These are phyloP conservation scores for Amphipyra tragopoginis DNA, from an alignment of 2,888 invertebrate genomes.

Conservation along the genomic window DNA sequence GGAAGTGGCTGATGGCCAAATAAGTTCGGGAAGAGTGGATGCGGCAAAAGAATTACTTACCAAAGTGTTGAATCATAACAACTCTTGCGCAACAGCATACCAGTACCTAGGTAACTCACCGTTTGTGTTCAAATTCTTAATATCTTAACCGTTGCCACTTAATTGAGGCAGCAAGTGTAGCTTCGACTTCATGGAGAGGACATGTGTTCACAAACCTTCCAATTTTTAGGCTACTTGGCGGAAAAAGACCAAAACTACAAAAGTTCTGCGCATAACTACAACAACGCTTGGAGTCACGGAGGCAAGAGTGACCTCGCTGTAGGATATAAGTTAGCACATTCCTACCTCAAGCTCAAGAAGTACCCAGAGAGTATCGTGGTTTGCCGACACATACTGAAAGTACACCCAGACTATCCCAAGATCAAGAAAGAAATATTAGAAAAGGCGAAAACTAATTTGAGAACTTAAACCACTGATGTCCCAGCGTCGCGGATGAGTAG, in stretches of 20 bases:
- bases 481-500: too few relatives aligned
- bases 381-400: constrained; percentile 94
- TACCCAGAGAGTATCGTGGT: constrained; percentile 97
- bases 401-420: constrained; percentile 96
- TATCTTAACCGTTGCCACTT: too few relatives aligned
- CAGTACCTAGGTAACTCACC: constrained; percentile 91
- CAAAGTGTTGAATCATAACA: constrained; percentile 94
- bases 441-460: constrained; percentile 94
- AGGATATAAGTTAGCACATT: constrained; percentile 98
- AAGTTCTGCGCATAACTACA: constrained; percentile 95
- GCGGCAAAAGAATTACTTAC: constrained; percentile 95
- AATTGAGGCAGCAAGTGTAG: too few relatives aligned
- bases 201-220: too few relatives aligned
- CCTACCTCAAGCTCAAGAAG: constrained; percentile 96
- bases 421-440: constrained; percentile 98
- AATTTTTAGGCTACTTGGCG: constrained; percentile 92
- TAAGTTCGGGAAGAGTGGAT: constrained; percentile 93
- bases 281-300: constrained; percentile 95
- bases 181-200: too few relatives aligned
- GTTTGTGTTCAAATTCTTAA: too few relatives aligned
- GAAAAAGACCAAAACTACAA: constrained; percentile 98
- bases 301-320: constrained; percentile 95
- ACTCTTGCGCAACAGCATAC: constrained; percentile 96
- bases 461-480: too few relatives aligned
- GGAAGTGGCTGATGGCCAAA: constrained; percentile 96